phyloP scores from a whole-genome alignment of 2,888 invertebrate species.

The Endomychus coccineus region DNA sequence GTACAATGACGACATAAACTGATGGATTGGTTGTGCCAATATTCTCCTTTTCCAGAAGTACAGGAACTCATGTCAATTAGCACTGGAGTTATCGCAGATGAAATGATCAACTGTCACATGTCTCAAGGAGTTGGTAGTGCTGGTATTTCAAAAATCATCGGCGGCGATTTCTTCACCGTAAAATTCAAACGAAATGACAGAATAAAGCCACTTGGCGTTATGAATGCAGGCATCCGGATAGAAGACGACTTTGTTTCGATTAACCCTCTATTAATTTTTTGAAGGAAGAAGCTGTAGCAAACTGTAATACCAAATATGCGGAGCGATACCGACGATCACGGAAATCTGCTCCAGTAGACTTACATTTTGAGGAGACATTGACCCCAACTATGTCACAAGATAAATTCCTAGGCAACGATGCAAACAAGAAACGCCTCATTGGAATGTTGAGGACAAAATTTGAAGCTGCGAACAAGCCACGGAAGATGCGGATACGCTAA shows the following conservation, averaged over 20 bases:
- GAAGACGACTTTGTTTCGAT: constrained; percentile 7
- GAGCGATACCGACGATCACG: too few species aligned
- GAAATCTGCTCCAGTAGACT: too few species aligned
- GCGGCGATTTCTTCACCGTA: constrained; percentile 17
- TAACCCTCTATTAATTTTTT: too few species aligned
- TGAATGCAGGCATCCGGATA: constrained; percentile 11
- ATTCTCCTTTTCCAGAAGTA: constrained; percentile 21
- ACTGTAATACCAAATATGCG: too few species aligned
- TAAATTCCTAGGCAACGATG: too few species aligned
- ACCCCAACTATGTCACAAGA: too few species aligned
- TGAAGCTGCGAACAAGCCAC: too few species aligned
- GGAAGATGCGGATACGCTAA: too few species aligned
- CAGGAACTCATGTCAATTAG: constrained; percentile 18
- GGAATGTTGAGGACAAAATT: too few species aligned
- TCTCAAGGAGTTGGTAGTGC: constrained; percentile 12
- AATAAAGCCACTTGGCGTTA: constrained; percentile 13
- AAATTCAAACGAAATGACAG: constrained; percentile 19
- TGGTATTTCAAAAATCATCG: constrained; percentile 13
- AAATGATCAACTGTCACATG: constrained; percentile 21
- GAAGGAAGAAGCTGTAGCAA: too few species aligned
- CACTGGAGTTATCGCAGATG: constrained; percentile 20
- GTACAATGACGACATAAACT: constrained; percentile 19
- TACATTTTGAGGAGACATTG: too few species aligned
- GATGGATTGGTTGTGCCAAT: constrained; percentile 19
- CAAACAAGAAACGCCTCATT: too few species aligned